A percentile compares a stretch with the other conserved stretches of the same genome.
Conservation (phyloP, 2,888 invertebrate species). For the Busseola fusca region DNA sequence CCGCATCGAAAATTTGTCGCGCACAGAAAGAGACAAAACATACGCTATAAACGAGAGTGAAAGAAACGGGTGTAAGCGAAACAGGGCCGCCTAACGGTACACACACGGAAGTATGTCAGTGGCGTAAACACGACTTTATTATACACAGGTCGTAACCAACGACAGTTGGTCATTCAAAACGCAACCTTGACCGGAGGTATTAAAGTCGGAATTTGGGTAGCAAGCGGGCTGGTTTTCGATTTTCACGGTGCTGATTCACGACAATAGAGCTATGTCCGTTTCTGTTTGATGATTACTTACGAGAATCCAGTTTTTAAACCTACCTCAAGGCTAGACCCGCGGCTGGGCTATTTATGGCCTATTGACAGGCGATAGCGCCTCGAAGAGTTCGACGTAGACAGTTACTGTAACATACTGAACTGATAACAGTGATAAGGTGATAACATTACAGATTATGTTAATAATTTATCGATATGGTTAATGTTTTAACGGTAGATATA, state of each 20-base stretch:
- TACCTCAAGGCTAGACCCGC: slow-evolving; percentile 83
- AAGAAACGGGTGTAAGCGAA: slow-evolving; percentile 81
- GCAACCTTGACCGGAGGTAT: slow-evolving; percentile 80
- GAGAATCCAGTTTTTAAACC: slow-evolving; percentile 81
- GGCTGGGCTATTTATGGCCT: slow-evolving; percentile 41
- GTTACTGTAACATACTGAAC: slow-evolving; percentile 1
- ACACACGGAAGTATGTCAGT: slow-evolving; percentile 88
- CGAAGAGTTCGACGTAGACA: slow-evolving; percentile 10
- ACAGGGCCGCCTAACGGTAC: slow-evolving; percentile 88
- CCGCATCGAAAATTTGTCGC: slow-evolving; percentile 89
- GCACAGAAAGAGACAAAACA: slow-evolving; percentile 78
- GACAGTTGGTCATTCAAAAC: slow-evolving; percentile 65
- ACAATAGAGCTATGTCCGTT: slow-evolving; percentile 83
- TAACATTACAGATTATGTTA: slow-evolving; percentile 18
- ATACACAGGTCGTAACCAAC: slow-evolving; percentile 77
- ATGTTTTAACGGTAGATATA: not conserved
- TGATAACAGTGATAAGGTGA: not conserved
- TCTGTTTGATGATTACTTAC: slow-evolving; percentile 79
- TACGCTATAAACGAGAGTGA: slow-evolving; percentile 82
- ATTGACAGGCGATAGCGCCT: slow-evolving; percentile 40
- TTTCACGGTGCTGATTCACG: slow-evolving; percentile 87
- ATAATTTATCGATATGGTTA: slow-evolving; percentile 3
- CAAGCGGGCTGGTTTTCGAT: slow-evolving; percentile 81
- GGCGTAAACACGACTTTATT: slow-evolving; percentile 79
- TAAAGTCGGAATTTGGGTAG: slow-evolving; percentile 73